Conservation (phyloP, 2,113 vertebrate genomes). For the Polypterus senegalus region DNA sequence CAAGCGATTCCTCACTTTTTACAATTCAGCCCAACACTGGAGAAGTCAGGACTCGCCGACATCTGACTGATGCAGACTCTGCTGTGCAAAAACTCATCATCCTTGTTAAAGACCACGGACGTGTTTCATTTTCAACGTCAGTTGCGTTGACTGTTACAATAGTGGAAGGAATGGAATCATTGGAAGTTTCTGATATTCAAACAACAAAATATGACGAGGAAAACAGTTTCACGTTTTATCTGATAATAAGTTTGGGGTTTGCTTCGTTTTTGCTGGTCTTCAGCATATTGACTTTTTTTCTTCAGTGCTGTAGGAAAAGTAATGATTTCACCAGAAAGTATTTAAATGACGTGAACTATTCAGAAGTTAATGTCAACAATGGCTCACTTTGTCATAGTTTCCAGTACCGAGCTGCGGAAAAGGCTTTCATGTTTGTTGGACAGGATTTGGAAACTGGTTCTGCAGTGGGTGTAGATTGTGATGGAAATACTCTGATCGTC, state of each 20-base stretch:
- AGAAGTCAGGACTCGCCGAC: constrained; percentile 38
- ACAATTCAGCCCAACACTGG: constrained; percentile 36
- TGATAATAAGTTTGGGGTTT: neutral
- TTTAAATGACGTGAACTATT: too few relatives aligned
- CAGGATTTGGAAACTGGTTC: neutral
- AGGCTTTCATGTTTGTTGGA: neutral
- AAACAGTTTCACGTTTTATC: constrained; percentile 25
- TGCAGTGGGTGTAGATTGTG: neutral
- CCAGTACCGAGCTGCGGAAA: constrained; percentile 1
- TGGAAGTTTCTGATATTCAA: constrained; percentile 36
- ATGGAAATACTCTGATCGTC: neutral
- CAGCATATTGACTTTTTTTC: neutral
- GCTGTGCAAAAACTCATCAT: constrained; percentile 28
- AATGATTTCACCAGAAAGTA: too few relatives aligned
- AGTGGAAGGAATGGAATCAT: constrained; percentile 39
- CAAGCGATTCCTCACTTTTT: constrained; percentile 36
- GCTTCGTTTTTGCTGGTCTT: neutral
- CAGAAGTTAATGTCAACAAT: too few relatives aligned
- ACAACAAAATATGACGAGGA: constrained; percentile 21
- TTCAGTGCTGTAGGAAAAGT: too few relatives aligned
- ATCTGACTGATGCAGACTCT: constrained; percentile 38
- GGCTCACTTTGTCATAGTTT: neutral
- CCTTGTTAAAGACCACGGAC: constrained; percentile 43
- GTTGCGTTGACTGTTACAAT: constrained; percentile 36
- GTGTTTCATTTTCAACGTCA: constrained; percentile 39